Percentiles rank a stretch among this genome's conserved stretches.
Conservation (phyloP, 2,888 invertebrate species). For the Onchidella celtica region DNA sequence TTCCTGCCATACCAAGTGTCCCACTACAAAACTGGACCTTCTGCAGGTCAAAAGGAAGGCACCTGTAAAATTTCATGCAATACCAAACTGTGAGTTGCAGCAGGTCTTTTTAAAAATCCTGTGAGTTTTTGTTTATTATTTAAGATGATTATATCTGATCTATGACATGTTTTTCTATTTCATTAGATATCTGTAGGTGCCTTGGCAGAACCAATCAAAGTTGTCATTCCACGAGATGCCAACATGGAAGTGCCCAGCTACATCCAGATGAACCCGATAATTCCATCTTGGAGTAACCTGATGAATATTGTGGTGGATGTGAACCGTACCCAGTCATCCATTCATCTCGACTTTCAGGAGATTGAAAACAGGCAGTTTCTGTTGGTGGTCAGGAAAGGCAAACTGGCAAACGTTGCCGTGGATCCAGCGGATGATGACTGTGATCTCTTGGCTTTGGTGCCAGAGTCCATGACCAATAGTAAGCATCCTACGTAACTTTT, state of each 20-base stretch:
- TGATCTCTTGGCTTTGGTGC: constrained; percentile 22
- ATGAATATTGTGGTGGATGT: constrained; percentile 31
- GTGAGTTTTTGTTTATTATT: neutral
- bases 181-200: constrained; percentile 37
- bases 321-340: constrained; percentile 4
- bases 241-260: constrained; percentile 42
- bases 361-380: constrained; percentile 24
- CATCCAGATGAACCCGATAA: constrained; percentile 48
- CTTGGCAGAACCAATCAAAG: constrained; percentile 57
- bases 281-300: constrained; percentile 49
- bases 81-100: no score
- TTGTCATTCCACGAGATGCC: constrained; percentile 62
- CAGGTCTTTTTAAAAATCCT: neutral
- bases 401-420: constrained; percentile 5
- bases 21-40: no score
- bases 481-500: no score
- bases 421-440: constrained; percentile 36
- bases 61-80: no score
- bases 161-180: neutral
- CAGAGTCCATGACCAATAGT: neutral
- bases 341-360: constrained; percentile 14
- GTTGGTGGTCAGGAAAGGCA: constrained; percentile 40
- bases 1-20: no score
- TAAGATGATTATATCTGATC: neutral
- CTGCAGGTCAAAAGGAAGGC: no score